phyloP scores from a whole-genome alignment of 2,113 vertebrate genomes.

The Nanorana parkeri region DNA sequence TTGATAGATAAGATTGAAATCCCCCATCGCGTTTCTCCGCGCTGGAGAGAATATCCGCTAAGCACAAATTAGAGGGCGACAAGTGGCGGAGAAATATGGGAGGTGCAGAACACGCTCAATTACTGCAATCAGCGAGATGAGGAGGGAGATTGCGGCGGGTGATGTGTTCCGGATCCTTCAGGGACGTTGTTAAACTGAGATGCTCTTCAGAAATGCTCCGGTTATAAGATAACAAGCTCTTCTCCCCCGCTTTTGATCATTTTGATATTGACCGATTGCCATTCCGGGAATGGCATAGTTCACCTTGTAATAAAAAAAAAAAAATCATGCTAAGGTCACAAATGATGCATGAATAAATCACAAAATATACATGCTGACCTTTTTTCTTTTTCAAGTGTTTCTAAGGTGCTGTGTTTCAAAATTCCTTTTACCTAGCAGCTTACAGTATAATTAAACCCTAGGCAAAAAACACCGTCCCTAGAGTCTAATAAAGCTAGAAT shows the following conservation, averaged over 20 bases:
- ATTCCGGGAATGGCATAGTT: not conserved
- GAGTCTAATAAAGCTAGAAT: too few relatives aligned
- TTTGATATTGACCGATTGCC: slow-evolving; percentile 9
- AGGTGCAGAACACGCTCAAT: slow-evolving; percentile 30
- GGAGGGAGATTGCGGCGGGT: slow-evolving; percentile 3
- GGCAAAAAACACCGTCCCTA: too few relatives aligned
- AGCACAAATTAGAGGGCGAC: not conserved
- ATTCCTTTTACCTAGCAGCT: too few relatives aligned
- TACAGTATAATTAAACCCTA: too few relatives aligned
- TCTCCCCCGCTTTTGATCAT: not conserved
- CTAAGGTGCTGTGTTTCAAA: too few relatives aligned
- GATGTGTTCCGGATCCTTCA: not conserved
- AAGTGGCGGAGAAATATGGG: slow-evolving; percentile 1
- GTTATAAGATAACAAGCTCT: not conserved
- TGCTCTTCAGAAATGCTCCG: slow-evolving; percentile 15
- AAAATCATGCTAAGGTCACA: too few relatives aligned
- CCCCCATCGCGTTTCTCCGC: not conserved
- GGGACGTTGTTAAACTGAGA: slow-evolving; percentile 20
- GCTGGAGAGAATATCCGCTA: slow-evolving; percentile 2
- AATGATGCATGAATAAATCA: too few relatives aligned
- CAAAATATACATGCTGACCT: too few relatives aligned
- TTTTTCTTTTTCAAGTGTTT: too few relatives aligned
- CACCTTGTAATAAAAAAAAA: too few relatives aligned
- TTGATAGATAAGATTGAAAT: slow-evolving; percentile 26
- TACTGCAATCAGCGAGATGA: slow-evolving; percentile 12